Conservation (phyloP, 2,797 vertebrate genomes). For the Prunella strophiata region DNA sequence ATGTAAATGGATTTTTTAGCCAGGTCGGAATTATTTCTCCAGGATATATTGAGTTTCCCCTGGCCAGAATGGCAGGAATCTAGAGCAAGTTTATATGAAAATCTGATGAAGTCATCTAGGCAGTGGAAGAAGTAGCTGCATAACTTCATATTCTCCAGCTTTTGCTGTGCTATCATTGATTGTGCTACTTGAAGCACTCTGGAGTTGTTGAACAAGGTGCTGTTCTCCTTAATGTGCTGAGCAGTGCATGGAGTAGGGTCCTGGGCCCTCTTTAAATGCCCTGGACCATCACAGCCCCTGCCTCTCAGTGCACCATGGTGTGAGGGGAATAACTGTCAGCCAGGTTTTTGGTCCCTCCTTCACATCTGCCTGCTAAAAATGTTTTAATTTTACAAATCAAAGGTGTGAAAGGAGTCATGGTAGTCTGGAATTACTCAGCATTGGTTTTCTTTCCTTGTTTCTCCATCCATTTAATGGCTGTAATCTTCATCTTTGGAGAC, state of each 20-base stretch:
- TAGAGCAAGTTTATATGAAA: not conserved
- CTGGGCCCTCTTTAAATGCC: rapidly evolving
- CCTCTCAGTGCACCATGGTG: rapidly evolving
- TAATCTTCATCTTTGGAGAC: not conserved
- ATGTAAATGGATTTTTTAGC: not conserved
- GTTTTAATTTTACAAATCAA: not conserved
- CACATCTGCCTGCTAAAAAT: not conserved
- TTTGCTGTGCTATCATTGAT: not conserved
- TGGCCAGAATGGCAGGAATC: not conserved
- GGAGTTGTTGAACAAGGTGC: not conserved
- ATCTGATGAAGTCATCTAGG: not conserved
- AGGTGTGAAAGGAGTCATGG: not conserved
- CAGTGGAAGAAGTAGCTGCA: not conserved
- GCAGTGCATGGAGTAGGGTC: not conserved
- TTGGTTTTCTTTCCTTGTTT: not conserved
- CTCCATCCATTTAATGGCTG: not conserved
- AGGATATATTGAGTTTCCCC: not conserved
- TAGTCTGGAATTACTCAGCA: rapidly evolving
- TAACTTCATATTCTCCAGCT: not conserved
- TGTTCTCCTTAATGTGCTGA: not conserved
- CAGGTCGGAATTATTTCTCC: not conserved
- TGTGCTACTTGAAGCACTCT: rapidly evolving
- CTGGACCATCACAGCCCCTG: rapidly evolving
- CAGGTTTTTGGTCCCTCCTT: not conserved
- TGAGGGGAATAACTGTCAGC: too few species aligned